These are phyloP conservation scores for Pseudobourletiella spinata DNA, from an alignment of 1,140 invertebrate species.

Conservation along the genomic window DNA sequence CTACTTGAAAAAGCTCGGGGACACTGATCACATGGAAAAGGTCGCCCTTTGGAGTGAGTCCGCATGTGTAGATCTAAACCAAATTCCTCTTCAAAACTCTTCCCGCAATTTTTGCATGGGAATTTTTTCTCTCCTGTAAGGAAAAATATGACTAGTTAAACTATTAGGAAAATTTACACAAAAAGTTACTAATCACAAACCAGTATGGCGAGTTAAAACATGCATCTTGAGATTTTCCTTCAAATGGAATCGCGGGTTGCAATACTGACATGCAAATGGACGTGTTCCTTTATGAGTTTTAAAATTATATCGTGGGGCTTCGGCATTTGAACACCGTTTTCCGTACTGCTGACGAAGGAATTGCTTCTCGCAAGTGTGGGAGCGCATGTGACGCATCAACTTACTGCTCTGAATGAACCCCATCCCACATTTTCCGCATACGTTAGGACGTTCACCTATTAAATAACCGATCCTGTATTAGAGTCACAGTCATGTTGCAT, in stretches of 20 bases:
- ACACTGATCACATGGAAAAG: conserved; percentile 46
- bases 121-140: conserved; percentile 50
- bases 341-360: conserved; percentile 32
- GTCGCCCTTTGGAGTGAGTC: conserved; percentile 41
- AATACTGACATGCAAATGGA: conserved; percentile 41
- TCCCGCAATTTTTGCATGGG: conserved; percentile 47
- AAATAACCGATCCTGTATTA: too few species aligned
- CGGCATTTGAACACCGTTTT: conserved; percentile 33
- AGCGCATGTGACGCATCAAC: conserved; percentile 36
- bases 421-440: conserved; percentile 48
- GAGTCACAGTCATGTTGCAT: too few species aligned
- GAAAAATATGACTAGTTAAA: too few species aligned
- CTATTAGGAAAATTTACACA: too few species aligned
- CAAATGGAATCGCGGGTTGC: conserved; percentile 41
- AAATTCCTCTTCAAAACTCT: conserved; percentile 47
- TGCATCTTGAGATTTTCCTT: conserved; percentile 42
- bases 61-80: conserved; percentile 39
- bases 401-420: conserved; percentile 44
- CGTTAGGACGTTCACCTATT: conserved; percentile 46
- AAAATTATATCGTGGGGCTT: conserved; percentile 29
- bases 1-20: conserved; percentile 47
- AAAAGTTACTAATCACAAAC: conserved; percentile 25
- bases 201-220: conserved; percentile 40
- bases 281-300: conserved; percentile 36
- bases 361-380: conserved; percentile 37